phyloP scores from a whole-genome alignment of 2,888 invertebrate species.

The Xylota sylvarum region DNA sequence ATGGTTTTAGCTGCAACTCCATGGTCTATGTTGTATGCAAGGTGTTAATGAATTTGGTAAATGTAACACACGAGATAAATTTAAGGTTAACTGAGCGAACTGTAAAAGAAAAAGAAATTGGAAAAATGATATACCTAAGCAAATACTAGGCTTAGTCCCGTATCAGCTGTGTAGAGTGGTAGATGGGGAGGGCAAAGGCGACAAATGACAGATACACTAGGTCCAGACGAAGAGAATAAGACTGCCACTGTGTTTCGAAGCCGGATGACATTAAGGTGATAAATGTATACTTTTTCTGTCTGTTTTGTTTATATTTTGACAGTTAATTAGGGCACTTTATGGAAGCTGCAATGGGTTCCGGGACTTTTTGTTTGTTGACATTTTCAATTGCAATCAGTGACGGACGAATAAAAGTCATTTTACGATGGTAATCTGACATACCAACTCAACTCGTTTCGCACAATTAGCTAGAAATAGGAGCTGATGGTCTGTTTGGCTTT shows the following conservation, averaged over 20 bases:
- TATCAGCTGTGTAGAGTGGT: not conserved
- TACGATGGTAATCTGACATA: not conserved
- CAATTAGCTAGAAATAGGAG: slow-evolving; percentile 34
- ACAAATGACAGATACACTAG: not conserved
- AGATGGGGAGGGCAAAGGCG: not conserved
- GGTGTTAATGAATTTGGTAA: slow-evolving; percentile 71
- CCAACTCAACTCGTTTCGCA: slow-evolving; percentile 40
- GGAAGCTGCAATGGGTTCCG: slow-evolving; percentile 25
- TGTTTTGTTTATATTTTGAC: slow-evolving; percentile 62
- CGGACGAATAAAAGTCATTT: slow-evolving; percentile 1
- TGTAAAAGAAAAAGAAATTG: slow-evolving; percentile 47
- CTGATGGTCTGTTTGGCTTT: slow-evolving; percentile 33
- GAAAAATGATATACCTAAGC: slow-evolving; percentile 33
- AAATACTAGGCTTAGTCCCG: slow-evolving; percentile 42
- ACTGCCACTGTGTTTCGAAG: slow-evolving; percentile 58
- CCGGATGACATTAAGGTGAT: slow-evolving; percentile 70
- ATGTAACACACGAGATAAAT: slow-evolving; percentile 68
- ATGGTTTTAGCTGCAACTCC: slow-evolving; percentile 4
- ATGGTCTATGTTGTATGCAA: slow-evolving; percentile 31
- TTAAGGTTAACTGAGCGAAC: slow-evolving; percentile 74
- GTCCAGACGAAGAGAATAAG: not conserved
- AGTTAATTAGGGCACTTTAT: slow-evolving; percentile 71
- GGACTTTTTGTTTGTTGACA: slow-evolving; percentile 40
- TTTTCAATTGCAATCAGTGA: slow-evolving; percentile 38
- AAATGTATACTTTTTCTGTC: slow-evolving; percentile 40